phyloP scores from a whole-genome alignment of 2,888 invertebrate species.

The Druceiella hillmani region DNA sequence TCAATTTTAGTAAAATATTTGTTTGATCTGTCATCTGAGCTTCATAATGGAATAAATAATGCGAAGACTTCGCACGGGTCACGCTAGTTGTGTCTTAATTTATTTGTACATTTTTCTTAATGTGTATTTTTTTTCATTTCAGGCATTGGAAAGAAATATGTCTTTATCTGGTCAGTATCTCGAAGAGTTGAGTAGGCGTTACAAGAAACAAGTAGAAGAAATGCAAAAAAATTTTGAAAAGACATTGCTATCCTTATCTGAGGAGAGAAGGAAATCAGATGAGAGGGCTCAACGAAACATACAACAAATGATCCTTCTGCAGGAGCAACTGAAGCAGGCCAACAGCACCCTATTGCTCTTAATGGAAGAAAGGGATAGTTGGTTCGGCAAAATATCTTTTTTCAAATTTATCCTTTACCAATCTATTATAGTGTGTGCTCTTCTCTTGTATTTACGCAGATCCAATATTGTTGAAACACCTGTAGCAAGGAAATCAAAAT shows the following conservation, averaged over 20 bases:
- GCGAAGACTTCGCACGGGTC: no score
- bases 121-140: slow-evolving; percentile 32
- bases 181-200: slow-evolving; percentile 91
- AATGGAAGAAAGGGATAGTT: slow-evolving; percentile 58
- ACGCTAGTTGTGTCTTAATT: no score
- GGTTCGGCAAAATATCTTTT: slow-evolving; percentile 55
- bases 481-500: slow-evolving; percentile 33
- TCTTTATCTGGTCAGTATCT: slow-evolving; percentile 94
- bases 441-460: slow-evolving; percentile 48
- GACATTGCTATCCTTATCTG: slow-evolving; percentile 65
- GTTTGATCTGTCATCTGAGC: no score
- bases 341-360: slow-evolving; percentile 55
- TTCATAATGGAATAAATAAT: no score
- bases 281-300: slow-evolving; percentile 74
- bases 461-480: slow-evolving; percentile 37
- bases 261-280: slow-evolving; percentile 62
- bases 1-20: no score
- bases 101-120: slow-evolving; percentile 2
- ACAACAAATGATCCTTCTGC: slow-evolving; percentile 67
- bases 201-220: slow-evolving; percentile 95
- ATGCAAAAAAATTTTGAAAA: slow-evolving; percentile 82
- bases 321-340: slow-evolving; percentile 60
- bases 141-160: slow-evolving; percentile 94
- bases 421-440: slow-evolving; percentile 42
- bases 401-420: slow-evolving; percentile 50